Conservation (phyloP, 2,113 vertebrate species). For the Orycteropus afer region DNA sequence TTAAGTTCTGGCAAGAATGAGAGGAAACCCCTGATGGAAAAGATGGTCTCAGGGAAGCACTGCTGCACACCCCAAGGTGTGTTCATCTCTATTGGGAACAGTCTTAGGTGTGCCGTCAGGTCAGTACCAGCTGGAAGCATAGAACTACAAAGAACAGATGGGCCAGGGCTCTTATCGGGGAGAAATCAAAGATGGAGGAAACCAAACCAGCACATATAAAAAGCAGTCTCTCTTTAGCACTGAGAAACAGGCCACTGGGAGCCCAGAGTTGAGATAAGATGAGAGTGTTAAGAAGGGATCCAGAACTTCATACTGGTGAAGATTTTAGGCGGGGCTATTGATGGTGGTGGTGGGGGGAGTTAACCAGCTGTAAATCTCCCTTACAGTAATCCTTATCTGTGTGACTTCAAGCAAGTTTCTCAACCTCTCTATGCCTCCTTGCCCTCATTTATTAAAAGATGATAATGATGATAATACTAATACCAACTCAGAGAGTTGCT, state of each 20-base stretch:
- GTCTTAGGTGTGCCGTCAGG: background rate
- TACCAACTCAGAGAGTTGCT: background rate
- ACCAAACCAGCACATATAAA: conserved; percentile 26
- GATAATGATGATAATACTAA: background rate
- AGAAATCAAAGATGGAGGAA: conserved; percentile 79
- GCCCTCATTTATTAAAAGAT: background rate
- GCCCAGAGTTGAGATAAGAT: conserved; percentile 14
- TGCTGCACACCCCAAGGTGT: background rate
- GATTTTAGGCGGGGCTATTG: background rate
- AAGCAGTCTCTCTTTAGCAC: conserved; percentile 22
- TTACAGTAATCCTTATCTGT: background rate
- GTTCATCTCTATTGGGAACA: background rate
- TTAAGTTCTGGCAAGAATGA: conserved; percentile 60
- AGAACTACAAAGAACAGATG: conserved; percentile 16
- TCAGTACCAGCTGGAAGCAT: background rate
- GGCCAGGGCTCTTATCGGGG: background rate
- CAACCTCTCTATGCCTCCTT: conserved; percentile 31
- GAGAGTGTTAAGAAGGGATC: conserved; percentile 20
- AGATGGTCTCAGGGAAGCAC: conserved; percentile 34
- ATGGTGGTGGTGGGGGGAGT: background rate
- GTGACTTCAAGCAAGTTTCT: conserved; percentile 1
- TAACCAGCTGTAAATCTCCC: background rate
- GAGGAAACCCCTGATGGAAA: background rate
- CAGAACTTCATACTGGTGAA: background rate
- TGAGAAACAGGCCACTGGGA: conserved; percentile 36